Conservation (phyloP, 2,113 vertebrate species). For the Hydropotes inermis region DNA sequence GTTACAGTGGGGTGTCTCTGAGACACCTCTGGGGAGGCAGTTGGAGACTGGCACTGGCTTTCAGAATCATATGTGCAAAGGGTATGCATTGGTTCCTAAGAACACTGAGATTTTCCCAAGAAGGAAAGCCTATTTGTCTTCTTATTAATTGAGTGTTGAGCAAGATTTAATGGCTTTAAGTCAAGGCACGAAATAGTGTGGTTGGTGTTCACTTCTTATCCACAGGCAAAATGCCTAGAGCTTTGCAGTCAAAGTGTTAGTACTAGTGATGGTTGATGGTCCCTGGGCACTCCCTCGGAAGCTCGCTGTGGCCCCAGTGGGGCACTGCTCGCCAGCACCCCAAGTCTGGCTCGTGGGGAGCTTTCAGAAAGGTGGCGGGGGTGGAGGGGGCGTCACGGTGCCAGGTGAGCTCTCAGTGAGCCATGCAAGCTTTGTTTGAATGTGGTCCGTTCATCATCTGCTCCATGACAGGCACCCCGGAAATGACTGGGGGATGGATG, state of each 20-base stretch:
- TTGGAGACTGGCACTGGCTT: not conserved
- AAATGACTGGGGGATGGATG: not conserved
- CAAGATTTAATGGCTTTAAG: not conserved
- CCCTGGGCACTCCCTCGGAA: not conserved
- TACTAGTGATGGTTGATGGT: not conserved
- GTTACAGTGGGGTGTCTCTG: not conserved
- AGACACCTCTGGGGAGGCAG: not conserved
- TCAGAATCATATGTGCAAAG: not conserved
- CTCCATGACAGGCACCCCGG: not conserved
- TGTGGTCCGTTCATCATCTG: not conserved
- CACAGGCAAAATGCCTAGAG: not conserved
- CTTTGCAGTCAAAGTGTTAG: not conserved
- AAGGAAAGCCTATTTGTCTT: not conserved
- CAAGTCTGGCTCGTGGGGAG: not conserved
- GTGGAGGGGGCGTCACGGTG: not conserved
- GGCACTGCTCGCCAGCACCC: not conserved
- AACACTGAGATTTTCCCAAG: not conserved
- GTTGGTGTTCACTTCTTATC: not conserved
- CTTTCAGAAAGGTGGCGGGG: not conserved
- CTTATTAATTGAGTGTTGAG: not conserved
- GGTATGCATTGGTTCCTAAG: not conserved
- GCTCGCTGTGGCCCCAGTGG: not conserved
- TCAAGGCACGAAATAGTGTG: not conserved
- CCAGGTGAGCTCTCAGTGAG: not conserved
- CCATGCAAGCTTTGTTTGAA: not conserved